Conservation (phyloP, 2,113 vertebrate species). For the Puma concolor region DNA sequence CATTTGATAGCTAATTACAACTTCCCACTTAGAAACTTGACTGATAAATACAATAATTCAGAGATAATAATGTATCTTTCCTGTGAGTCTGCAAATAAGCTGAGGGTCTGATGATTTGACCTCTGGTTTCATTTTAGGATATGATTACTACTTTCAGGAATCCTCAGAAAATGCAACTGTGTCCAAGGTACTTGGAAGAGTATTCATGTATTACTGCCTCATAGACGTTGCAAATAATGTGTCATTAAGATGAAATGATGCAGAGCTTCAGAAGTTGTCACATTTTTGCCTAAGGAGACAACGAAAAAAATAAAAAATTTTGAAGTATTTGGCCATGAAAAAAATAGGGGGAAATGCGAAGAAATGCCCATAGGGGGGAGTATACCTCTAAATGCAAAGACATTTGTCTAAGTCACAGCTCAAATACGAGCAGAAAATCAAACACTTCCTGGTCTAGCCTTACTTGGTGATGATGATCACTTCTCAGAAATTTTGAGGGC, state of each 20-base stretch:
- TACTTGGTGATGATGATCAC: not conserved
- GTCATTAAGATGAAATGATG: not conserved
- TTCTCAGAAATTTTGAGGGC: not conserved
- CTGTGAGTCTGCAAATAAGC: not conserved
- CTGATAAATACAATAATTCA: not conserved
- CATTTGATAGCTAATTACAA: conserved; percentile 6
- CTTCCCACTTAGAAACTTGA: not conserved
- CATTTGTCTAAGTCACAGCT: not conserved
- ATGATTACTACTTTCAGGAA: not conserved
- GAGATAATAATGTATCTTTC: not conserved
- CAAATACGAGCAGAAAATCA: not conserved
- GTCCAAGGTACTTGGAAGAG: not conserved
- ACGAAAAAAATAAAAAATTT: conserved; percentile 40
- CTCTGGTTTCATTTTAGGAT: conserved; percentile 12
- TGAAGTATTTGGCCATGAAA: not conserved
- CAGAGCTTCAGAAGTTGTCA: not conserved
- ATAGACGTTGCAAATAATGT: not conserved
- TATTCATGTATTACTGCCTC: not conserved
- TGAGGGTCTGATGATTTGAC: not conserved
- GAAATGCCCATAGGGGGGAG: not conserved
- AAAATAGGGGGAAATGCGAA: not conserved
- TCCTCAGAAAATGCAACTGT: not conserved
- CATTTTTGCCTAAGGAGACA: not conserved
- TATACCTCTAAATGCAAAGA: not conserved
- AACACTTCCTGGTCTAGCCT: not conserved